phyloP scores from a whole-genome alignment of 2,113 vertebrate genomes.

The Festucalex cinctus region DNA sequence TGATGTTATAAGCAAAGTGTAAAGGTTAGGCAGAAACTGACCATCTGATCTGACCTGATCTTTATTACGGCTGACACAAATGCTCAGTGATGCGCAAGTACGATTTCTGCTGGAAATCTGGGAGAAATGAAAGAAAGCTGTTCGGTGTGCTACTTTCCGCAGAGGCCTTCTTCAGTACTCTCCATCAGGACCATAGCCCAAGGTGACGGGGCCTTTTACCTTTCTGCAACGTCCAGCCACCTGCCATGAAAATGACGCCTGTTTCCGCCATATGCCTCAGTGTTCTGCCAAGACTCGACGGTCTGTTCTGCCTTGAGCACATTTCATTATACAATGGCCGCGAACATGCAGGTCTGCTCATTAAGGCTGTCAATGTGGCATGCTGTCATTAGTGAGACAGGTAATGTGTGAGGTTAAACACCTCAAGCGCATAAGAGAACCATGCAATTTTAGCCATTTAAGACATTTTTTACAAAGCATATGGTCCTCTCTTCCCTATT shows the following conservation, averaged over 20 bases:
- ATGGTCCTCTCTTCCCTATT: not conserved
- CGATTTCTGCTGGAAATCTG: constrained; percentile 12
- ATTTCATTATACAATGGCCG: constrained; percentile 90
- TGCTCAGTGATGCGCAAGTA: not conserved
- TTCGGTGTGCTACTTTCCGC: constrained; percentile 34
- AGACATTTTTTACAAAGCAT: constrained; percentile 32
- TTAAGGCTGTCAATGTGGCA: constrained; percentile 86
- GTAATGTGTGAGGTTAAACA: constrained; percentile 46
- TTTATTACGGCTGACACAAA: constrained; percentile 11
- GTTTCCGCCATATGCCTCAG: constrained; percentile 89
- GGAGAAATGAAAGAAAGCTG: constrained; percentile 18
- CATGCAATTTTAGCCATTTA: constrained; percentile 31
- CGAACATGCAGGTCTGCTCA: constrained; percentile 80
- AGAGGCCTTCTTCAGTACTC: constrained; percentile 53
- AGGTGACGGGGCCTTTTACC: constrained; percentile 72
- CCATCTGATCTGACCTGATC: constrained; percentile 9
- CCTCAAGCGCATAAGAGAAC: constrained; percentile 24
- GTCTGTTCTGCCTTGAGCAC: constrained; percentile 86
- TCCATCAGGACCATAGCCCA: constrained; percentile 71
- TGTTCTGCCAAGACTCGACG: constrained; percentile 85
- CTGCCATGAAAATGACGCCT: constrained; percentile 86
- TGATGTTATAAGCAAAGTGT: not conserved
- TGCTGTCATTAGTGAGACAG: constrained; percentile 71
- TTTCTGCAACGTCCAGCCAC: constrained; percentile 72
- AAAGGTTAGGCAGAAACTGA: constrained; percentile 9